Evolutionary conservation across 2,113 vertebrate species (phyloP).

Genomic region (Otus sunia): DNA sequence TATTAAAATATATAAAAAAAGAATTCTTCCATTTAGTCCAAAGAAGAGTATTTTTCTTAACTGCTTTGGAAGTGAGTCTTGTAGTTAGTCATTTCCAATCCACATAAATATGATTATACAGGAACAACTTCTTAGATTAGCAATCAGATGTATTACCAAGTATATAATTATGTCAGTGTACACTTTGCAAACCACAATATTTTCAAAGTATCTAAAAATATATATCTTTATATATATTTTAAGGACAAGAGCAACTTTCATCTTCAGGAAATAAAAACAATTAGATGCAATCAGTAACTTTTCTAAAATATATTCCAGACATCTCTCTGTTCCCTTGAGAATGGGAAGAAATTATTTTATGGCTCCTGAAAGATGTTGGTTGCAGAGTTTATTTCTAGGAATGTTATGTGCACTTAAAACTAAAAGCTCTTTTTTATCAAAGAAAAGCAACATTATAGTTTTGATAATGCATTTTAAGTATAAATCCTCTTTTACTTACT

Average conservation of each 20-base stretch:
- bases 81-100: not conserved
- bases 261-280: not conserved
- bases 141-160: not conserved
- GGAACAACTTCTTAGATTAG: not conserved
- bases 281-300: not conserved
- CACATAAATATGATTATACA: not conserved
- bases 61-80: not conserved
- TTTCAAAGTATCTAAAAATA: not conserved
- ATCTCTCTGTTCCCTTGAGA: not conserved
- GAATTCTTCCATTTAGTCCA: not conserved
- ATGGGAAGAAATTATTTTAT: not conserved
- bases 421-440: not conserved
- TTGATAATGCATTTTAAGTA: not conserved
- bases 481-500: not conserved
- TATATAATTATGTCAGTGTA: not conserved
- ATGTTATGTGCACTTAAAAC: not conserved
- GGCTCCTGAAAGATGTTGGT: not conserved
- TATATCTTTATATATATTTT: not conserved
- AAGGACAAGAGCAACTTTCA: not conserved
- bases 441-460: not conserved
- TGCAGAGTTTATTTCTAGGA: not conserved
- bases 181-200: not conserved
- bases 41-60: not conserved
- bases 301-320: not conserved
- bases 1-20: not conserved